Conservation (phyloP, 2,888 invertebrate genomes). For the Lasius fuliginosus region DNA sequence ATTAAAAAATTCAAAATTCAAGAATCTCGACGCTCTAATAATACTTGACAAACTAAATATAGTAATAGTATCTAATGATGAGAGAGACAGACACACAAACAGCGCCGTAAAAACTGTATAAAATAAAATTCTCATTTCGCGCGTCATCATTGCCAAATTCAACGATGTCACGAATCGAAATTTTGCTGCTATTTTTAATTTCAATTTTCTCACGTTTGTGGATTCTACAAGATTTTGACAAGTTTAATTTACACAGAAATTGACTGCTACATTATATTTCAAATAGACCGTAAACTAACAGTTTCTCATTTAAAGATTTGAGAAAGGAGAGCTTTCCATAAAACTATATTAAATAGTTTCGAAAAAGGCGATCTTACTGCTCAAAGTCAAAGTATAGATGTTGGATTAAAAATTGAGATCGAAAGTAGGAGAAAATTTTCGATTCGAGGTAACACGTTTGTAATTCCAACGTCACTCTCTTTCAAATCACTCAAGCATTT, state of each 20-base stretch:
- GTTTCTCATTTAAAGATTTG: background rate
- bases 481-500: background rate
- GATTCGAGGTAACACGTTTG: background rate
- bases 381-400: background rate
- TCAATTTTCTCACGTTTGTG: background rate
- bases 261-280: background rate
- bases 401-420: background rate
- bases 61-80: constrained; percentile 9
- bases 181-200: background rate
- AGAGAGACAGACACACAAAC: background rate
- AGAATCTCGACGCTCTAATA: background rate
- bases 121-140: constrained; percentile 3
- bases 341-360: background rate
- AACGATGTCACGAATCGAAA: background rate
- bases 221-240: background rate
- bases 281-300: background rate
- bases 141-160: background rate
- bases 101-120: background rate
- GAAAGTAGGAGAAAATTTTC: background rate
- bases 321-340: background rate
- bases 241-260: background rate
- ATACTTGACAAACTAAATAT: background rate
- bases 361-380: background rate
- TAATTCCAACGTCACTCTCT: background rate
- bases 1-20: background rate